These are phyloP conservation scores for Chouioia cunea DNA, from an alignment of 2,888 invertebrate species.

Conservation along the genomic window DNA sequence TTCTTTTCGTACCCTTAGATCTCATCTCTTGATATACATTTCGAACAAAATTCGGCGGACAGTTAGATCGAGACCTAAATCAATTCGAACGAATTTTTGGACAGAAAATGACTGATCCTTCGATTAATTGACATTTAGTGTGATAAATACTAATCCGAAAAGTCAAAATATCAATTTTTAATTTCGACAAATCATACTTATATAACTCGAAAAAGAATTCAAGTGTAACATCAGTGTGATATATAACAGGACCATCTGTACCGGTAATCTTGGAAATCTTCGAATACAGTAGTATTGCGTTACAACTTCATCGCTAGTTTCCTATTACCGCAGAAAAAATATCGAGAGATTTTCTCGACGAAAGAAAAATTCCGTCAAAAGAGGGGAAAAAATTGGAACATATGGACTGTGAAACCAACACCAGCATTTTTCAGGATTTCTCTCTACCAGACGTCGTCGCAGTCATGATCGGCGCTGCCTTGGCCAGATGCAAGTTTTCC, in stretches of 20 bases:
- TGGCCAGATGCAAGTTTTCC: slow-evolving; percentile 36
- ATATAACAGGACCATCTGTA: not conserved
- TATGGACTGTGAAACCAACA: slow-evolving; percentile 30
- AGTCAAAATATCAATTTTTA: not conserved
- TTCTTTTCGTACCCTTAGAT: not conserved
- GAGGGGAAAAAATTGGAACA: slow-evolving; percentile 29
- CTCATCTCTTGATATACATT: no score
- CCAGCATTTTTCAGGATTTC: slow-evolving; percentile 16
- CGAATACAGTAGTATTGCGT: not conserved
- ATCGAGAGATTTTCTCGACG: not conserved
- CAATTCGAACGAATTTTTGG: no score
- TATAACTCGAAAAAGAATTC: not conserved
- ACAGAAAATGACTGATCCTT: no score
- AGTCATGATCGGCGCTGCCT: not conserved
- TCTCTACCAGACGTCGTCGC: slow-evolving; percentile 17
- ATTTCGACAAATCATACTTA: no score
- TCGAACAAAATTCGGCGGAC: no score
- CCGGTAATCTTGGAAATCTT: not conserved
- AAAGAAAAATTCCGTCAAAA: slow-evolving; percentile 9
- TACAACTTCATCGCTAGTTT: not conserved
- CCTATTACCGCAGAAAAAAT: slow-evolving; percentile 8
- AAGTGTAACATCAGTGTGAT: not conserved
- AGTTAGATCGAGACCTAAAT: no score
- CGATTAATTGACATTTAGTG: no score
- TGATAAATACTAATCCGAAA: no score